Base-by-base conservation (phyloP, 2,113 vertebrate species). In the Petaurus breviceps region DNA sequence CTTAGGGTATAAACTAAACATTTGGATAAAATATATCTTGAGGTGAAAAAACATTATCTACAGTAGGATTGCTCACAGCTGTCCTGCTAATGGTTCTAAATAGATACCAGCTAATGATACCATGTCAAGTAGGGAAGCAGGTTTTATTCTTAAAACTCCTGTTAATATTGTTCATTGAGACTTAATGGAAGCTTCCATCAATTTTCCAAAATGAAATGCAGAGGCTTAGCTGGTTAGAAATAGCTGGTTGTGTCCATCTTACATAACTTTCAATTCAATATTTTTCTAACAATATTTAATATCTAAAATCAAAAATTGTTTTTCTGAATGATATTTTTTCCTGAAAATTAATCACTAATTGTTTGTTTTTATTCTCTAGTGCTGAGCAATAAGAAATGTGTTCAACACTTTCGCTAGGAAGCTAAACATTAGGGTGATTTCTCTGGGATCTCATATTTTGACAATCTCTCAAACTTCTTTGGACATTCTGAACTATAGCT, bases 1-100 rank as follows among this genome's bases (percentile, higher is more conserved):
- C 11, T 93, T 94, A 51, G 4, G 22, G 3, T 89, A 77, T 54
- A 97, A 98, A 93, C 51, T 91, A 49, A 46, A 92, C n/a, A 77
- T 90, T 89, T 96, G 0, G 9, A 94, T 50, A 89, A 93, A 89
- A 93, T 97, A 93, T 93, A 0, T 53, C 53, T 96, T 26, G 7
- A 46, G 3, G 49, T 95, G 1, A 95, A 97, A 51, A 94, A 51
- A 84, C 51, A 54, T 23, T 3, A 22, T 93, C 12, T 93, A 0
- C 19, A 52, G 10, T 0, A 0, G 0, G 11, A 94, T 9, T 68
- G 94, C 92, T 97, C 53, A 94, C 9, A 97, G 0, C 16, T 96
- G 0, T 89, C 50, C 47, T 94, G 16, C 12, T 92, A 55, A 24
- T 47, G 43, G n/a, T 43, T 93, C 31, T 77, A 10, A 92, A n/a